phyloP scores from a whole-genome alignment of 37 sponge, comb jelly and placozoan genomes.

The Crambe crambe region DNA sequence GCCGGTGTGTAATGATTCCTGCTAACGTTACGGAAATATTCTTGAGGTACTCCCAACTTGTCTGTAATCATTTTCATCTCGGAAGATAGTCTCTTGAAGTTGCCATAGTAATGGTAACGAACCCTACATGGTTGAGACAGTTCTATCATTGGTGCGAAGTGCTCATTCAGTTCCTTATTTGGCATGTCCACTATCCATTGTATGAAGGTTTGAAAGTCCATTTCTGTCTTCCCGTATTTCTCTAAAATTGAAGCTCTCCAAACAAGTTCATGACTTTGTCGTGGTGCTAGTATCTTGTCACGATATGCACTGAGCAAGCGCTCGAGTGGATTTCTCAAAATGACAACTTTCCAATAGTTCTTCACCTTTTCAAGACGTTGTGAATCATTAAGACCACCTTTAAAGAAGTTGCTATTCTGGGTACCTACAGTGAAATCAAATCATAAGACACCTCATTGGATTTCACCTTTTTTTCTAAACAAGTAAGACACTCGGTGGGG shows the following conservation, averaged over 20 bases:
- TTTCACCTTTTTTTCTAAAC: no score
- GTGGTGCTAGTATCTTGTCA: constrained; percentile 19
- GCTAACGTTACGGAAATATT: not conserved
- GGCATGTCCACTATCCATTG: constrained; percentile 34
- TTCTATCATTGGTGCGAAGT: constrained; percentile 27
- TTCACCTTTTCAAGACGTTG: constrained; percentile 7
- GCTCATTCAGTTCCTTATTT: constrained; percentile 38
- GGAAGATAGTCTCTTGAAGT: constrained; percentile 23
- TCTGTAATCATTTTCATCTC: constrained; percentile 11
- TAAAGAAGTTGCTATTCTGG: constrained; percentile 8
- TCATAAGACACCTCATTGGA: no score
- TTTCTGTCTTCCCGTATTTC: not conserved
- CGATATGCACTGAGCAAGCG: constrained; percentile 37
- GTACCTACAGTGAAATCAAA: constrained; percentile 18
- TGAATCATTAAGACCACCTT: constrained; percentile 9
- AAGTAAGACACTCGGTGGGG: no score
- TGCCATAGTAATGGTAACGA: constrained; percentile 36
- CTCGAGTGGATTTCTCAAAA: constrained; percentile 45
- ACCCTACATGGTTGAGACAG: constrained; percentile 34
- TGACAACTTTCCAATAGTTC: constrained; percentile 23
- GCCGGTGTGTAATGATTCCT: not conserved
- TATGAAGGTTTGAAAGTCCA: constrained; percentile 21
- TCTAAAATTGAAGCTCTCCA: not conserved
- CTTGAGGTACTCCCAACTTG: not conserved
- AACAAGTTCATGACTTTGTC: not conserved